Base-by-base conservation (phyloP, 2,113 vertebrate genomes). In the Nansenia antarctica region DNA sequence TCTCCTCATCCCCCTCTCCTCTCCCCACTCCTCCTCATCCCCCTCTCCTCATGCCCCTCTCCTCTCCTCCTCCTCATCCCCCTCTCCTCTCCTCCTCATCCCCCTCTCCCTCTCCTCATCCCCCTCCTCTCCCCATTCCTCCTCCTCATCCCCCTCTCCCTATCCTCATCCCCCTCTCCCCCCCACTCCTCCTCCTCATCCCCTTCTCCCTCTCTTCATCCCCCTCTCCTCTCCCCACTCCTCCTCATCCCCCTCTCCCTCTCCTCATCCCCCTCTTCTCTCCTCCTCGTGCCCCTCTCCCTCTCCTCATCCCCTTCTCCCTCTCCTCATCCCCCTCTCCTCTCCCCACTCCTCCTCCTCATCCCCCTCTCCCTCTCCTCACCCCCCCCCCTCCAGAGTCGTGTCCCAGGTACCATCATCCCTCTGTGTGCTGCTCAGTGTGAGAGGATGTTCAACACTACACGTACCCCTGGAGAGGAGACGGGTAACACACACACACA, bases 401-500 rank as follows among this genome's bases (percentile, higher is more conserved):
- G 86, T 77, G 81, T 93, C 37, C 92, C 93, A 52, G 92, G 89
- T 82, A 91, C 88, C 75, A 76, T 88, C 80, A 90, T 95, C 86
- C 93, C 93, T 72, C 86, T 94, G 84, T 95, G 93, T 90, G 82
- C 92, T 9, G 90, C 92, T 89, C 93, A 95, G 83, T 94, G 92
- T 90, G 92, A 94, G 87, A 92, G 93, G 85, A 85, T 93, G 57
- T 94, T 94, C 90, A 94, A 91, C 91, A 94, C 91, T 75, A 91
- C 92, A 83, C 90, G 92, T 74, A 88, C 88, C 81, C 93, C 93
- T 67, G 92, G 93, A 90, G 86, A 90, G 87, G 92, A 94, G 82
- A 90, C 88, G 0, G 92, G 93, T 94, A 93, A 93, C 84, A 82
- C 64, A 55, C 64, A 78, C 75, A 65, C 35, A 15, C 32, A 60